A percentile compares a stretch with the other conserved stretches of the same genome.
Conservation (phyloP, 2,797 vertebrate species). For the Tadarida brasiliensis region DNA sequence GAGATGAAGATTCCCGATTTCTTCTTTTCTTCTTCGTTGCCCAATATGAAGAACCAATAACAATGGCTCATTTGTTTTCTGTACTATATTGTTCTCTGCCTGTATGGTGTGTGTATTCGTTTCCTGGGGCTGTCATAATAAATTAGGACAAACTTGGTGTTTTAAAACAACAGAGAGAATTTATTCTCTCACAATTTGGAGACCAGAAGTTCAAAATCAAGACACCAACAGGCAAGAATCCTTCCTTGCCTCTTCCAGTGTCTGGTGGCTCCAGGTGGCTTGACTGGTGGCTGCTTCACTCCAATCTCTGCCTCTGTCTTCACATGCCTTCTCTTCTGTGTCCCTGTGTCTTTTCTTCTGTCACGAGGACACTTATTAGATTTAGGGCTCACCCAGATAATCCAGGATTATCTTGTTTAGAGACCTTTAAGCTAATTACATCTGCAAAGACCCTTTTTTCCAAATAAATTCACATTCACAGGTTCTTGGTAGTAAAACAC, state of each 20-base stretch:
- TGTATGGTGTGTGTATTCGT: background rate
- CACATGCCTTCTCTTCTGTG: background rate
- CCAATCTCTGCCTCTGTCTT: background rate
- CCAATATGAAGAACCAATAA: background rate
- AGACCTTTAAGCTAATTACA: background rate
- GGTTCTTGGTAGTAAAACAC: background rate
- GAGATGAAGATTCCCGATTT: background rate
- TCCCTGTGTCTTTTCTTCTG: background rate
- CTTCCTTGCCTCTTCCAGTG: background rate
- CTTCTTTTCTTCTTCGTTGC: background rate
- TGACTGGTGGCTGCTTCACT: too few relatives aligned
- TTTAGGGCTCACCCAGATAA: background rate
- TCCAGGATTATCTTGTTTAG: background rate
- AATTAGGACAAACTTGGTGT: background rate
- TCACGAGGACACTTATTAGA: background rate
- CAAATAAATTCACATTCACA: background rate
- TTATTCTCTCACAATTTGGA: background rate
- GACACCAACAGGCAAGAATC: background rate
- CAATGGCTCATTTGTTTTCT: background rate
- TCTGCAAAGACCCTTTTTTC: background rate
- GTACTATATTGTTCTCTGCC: background rate
- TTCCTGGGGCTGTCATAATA: background rate
- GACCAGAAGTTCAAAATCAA: background rate
- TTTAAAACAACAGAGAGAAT: background rate
- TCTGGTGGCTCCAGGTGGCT: background rate